phyloP scores from a whole-genome alignment of 2,113 vertebrate species.

The Cisticola juncidis region DNA sequence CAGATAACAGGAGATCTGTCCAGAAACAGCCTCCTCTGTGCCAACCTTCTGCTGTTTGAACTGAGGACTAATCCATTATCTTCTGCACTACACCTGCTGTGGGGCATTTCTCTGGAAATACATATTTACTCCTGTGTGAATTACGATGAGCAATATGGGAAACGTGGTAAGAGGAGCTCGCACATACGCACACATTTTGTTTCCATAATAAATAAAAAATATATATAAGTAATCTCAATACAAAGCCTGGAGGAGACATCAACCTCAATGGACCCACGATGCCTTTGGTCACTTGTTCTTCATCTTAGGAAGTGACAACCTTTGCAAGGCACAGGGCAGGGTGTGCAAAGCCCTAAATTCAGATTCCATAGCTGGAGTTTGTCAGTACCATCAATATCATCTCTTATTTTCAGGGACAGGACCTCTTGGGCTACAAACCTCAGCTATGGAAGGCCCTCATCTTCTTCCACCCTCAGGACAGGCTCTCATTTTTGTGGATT shows the following conservation, averaged over 20 bases:
- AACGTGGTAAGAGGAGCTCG: not conserved
- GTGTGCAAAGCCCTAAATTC: not conserved
- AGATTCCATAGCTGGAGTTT: fast-evolving
- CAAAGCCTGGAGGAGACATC: not conserved
- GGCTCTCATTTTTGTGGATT: not conserved
- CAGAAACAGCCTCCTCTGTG: not conserved
- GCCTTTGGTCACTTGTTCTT: not conserved
- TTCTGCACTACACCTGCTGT: not conserved
- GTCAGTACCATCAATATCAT: not conserved
- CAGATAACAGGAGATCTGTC: not conserved
- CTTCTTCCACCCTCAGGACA: not conserved
- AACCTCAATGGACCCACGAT: fast-evolving
- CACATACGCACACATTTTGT: fast-evolving
- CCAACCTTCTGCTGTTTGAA: not conserved
- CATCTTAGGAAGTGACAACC: not conserved
- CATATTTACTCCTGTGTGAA: not conserved
- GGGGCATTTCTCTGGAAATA: not conserved
- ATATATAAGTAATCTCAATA: not conserved
- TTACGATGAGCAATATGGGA: not conserved
- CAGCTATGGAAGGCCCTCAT: not conserved
- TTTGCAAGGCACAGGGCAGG: not conserved
- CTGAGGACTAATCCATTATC: not conserved
- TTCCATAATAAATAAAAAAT: not conserved
- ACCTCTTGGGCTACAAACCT: not conserved
- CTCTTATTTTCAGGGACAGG: fast-evolving